phyloP scores from a whole-genome alignment of 2,888 invertebrate genomes.

The Serripes groenlandicus region DNA sequence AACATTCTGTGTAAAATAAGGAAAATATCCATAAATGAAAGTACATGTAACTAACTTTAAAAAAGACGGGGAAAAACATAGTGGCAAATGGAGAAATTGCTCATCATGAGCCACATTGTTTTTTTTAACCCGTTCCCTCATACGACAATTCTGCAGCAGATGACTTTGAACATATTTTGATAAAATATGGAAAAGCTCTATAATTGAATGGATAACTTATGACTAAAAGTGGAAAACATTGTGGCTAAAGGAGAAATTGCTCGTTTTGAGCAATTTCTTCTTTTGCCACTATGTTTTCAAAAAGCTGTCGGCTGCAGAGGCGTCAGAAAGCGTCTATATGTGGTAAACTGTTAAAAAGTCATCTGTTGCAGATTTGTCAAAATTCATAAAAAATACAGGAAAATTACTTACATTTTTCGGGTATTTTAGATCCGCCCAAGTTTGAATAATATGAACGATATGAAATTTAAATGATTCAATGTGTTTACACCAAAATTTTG shows the following conservation, averaged over 20 bases:
- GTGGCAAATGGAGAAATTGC: not conserved
- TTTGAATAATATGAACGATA: too few relatives aligned
- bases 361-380: too few relatives aligned
- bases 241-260: not conserved
- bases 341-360: not conserved
- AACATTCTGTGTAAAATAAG: not conserved
- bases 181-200: too few relatives aligned
- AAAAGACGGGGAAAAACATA: not conserved
- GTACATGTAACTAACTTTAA: not conserved
- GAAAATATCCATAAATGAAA: not conserved
- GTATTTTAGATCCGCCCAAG: too few relatives aligned
- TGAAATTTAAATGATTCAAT: too few relatives aligned
- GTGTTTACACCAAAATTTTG: too few relatives aligned
- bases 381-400: too few relatives aligned
- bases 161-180: too few relatives aligned
- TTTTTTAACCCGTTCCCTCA: too few relatives aligned
- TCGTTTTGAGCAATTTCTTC: slow-evolving; percentile 1
- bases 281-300: slow-evolving; percentile 3
- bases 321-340: not conserved
- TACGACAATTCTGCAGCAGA: too few relatives aligned
- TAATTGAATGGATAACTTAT: too few relatives aligned
- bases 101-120: not conserved
- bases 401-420: too few relatives aligned
- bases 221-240: not conserved
- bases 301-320: not conserved